A percentile compares a stretch with the other conserved stretches of the same genome.
Evolutionary conservation across 2,888 invertebrate genomes (phyloP).

Genomic region (Coecobrya sp.): DNA sequence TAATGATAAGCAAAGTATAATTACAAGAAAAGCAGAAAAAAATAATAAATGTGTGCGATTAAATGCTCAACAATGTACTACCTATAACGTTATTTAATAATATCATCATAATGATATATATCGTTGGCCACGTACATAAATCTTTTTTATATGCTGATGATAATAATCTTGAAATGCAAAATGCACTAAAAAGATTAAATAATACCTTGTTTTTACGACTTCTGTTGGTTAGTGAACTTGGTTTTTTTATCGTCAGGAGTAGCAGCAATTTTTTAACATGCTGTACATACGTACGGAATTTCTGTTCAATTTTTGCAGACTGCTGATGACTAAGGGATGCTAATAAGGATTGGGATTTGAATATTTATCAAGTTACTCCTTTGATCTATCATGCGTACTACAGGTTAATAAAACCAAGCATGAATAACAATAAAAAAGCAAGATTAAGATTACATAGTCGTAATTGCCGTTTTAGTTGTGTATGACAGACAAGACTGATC

Average conservation of each 20-base stretch:
- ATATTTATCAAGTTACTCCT: no score
- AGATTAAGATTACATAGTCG: constrained; percentile 6
- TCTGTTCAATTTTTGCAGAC: no score
- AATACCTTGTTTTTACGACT: constrained; percentile 1
- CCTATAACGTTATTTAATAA: background rate
- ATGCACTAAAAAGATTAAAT: background rate
- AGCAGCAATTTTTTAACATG: no score
- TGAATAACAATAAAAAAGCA: background rate
- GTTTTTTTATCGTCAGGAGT: no score
- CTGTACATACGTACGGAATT: no score
- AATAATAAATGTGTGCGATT: background rate
- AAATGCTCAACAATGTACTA: background rate
- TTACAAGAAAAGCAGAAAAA: constrained; percentile 30
- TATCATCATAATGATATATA: background rate
- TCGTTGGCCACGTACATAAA: constrained; percentile 29
- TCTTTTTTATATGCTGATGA: constrained; percentile 14
- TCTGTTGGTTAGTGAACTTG: no score
- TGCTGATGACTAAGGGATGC: background rate
- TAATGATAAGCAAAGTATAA: constrained; percentile 30
- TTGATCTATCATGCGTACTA: no score
- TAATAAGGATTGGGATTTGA: background rate
- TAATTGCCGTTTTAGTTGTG: background rate
- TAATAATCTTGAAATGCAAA: background rate
- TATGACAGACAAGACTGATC: no score
- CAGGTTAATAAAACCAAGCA: constrained; percentile 10